Conservation (phyloP, 23 tunicate genomes). For the Pegea sp. region DNA sequence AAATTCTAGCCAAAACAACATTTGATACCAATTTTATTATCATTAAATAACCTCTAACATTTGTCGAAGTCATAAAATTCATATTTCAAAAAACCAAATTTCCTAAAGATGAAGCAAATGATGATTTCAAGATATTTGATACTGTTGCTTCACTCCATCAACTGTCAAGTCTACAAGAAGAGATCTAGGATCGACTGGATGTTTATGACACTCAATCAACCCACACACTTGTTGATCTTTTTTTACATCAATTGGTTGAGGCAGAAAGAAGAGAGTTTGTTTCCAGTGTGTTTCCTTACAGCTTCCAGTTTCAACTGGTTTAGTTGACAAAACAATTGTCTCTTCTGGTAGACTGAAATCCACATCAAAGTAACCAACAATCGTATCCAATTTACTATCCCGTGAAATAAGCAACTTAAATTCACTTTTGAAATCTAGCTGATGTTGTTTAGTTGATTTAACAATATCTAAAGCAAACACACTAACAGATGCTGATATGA, state of each 20-base stretch:
- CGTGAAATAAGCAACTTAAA: conserved; percentile 21
- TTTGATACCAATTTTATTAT: too few relatives aligned
- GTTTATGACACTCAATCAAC: conserved; percentile 54
- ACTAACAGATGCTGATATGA: conserved; percentile 26
- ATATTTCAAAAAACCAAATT: too few relatives aligned
- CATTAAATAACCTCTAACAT: too few relatives aligned
- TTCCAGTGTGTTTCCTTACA: conserved; percentile 82
- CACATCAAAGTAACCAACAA: conserved; percentile 78
- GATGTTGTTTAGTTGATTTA: conserved; percentile 7
- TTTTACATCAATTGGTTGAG: conserved; percentile 7
- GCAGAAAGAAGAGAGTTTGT: conserved; percentile 61
- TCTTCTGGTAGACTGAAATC: conserved; percentile 3
- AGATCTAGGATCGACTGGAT: conserved; percentile 78
- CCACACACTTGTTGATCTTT: conserved; percentile 33
- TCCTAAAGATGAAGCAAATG: too few relatives aligned
- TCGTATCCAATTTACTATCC: conserved; percentile 18
- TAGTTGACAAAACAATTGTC: conserved; percentile 33
- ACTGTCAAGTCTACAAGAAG: conserved; percentile 24
- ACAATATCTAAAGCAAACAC: conserved; percentile 15
- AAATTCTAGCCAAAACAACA: too few relatives aligned
- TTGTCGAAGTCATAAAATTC: too few relatives aligned
- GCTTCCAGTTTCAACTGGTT: conserved; percentile 17
- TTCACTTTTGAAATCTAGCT: conserved; percentile 35
- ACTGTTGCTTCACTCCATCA: conserved; percentile 5
- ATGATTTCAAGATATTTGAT: neutral